These are phyloP conservation scores for Tenthredo livida DNA, from an alignment of 2,888 invertebrate species.

Conservation along the genomic window DNA sequence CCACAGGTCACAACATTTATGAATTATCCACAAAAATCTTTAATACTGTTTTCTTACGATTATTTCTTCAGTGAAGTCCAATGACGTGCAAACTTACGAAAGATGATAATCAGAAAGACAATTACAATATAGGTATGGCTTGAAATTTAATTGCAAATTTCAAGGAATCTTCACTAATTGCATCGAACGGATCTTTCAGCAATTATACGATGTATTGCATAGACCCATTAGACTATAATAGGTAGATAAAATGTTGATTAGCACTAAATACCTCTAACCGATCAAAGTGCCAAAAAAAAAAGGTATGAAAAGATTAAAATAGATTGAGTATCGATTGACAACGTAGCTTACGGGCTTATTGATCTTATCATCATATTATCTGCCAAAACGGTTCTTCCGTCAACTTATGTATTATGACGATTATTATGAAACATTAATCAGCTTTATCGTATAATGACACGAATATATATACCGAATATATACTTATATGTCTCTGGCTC, in stretches of 20 bases:
- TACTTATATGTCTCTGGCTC: neutral
- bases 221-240: neutral
- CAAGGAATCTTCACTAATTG: neutral
- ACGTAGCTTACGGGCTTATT: neutral
- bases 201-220: neutral
- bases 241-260: neutral
- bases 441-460: neutral
- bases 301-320: neutral
- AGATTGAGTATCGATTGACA: slow-evolving; percentile 13
- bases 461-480: neutral
- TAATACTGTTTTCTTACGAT: neutral
- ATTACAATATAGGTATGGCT: neutral
- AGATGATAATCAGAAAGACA: neutral
- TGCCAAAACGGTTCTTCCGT: neutral
- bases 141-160: neutral
- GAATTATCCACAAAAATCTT: neutral
- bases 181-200: neutral
- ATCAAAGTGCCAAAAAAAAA: neutral
- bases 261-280: neutral
- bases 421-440: neutral
- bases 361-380: slow-evolving; percentile 8
- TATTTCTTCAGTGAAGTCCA: neutral
- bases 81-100: neutral
- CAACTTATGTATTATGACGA: neutral
- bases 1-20: neutral